Percentiles rank a stretch among this genome's conserved stretches.
Evolutionary conservation across 2,113 vertebrate genomes (phyloP).

Genomic region (Thamnaconus septentrionalis): DNA sequence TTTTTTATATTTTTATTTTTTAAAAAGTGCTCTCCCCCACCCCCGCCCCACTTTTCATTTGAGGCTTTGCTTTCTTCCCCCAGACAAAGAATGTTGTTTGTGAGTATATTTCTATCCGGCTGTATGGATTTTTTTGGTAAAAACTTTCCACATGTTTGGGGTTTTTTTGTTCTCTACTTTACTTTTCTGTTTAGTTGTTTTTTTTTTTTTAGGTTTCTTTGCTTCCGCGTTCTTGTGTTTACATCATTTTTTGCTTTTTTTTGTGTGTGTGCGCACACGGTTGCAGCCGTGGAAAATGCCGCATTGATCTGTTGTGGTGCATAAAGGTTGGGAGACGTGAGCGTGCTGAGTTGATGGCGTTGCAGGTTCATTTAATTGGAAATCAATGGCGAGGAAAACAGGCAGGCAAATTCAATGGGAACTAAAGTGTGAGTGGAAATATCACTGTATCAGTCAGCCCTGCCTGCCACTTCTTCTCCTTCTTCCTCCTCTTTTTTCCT

Average conservation of each 20-base stretch:
- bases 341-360: too few relatives aligned
- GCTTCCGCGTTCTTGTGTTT: neutral
- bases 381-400: constrained; percentile 25
- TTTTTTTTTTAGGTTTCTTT: neutral
- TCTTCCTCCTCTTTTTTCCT: too few relatives aligned
- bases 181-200: neutral
- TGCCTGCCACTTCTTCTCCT: neutral
- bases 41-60: too few relatives aligned
- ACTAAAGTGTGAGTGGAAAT: constrained; percentile 4
- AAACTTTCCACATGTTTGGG: too few relatives aligned
- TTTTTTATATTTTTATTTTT: neutral
- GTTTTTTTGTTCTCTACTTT: too few relatives aligned
- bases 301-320: constrained; percentile 6
- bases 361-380: too few relatives aligned
- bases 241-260: neutral
- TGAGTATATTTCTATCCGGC: too few relatives aligned
- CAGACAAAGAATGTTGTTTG: too few relatives aligned
- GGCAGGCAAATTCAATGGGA: neutral
- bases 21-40: too few relatives aligned
- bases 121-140: neutral
- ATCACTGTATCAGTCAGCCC: constrained; percentile 13
- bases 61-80: too few relatives aligned
- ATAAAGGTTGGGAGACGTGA: constrained; percentile 6
- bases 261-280: too few relatives aligned
- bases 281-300: neutral